Percentiles rank a stretch among this genome's conserved stretches.
Evolutionary conservation across 2,113 vertebrate species (phyloP).

Genomic region (Leptosomus discolor): DNA sequence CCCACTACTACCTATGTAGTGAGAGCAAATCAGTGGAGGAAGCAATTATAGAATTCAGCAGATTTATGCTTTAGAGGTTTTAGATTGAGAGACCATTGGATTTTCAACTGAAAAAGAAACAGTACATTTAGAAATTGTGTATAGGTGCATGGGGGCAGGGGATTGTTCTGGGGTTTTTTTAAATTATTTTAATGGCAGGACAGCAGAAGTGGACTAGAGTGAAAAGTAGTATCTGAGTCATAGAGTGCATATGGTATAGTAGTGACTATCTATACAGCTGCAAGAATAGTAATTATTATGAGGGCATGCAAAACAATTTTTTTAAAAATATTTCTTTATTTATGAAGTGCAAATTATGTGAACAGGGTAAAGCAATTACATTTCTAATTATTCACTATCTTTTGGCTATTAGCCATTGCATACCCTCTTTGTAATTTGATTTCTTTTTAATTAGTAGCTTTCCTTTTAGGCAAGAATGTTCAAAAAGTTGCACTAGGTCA

Average conservation of each 20-base stretch:
- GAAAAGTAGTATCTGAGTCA: background rate
- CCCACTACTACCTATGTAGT: background rate
- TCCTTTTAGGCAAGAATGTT: constrained; percentile 40
- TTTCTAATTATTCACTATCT: constrained; percentile 52
- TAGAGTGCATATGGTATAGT: background rate
- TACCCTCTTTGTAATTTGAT: constrained; percentile 44
- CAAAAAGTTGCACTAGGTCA: constrained; percentile 12
- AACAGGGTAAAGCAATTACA: constrained; percentile 11
- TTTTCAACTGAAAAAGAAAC: background rate
- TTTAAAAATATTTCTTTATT: constrained; percentile 32
- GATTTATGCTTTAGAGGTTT: background rate
- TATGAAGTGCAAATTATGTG: constrained; percentile 41
- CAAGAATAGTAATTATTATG: background rate
- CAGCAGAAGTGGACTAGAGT: background rate
- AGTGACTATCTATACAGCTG: background rate
- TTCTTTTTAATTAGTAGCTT: constrained; percentile 56
- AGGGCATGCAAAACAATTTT: background rate
- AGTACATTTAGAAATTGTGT: background rate
- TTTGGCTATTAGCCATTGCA: constrained; percentile 36
- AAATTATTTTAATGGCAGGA: background rate
- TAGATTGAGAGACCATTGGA: background rate
- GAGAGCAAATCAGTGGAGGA: background rate
- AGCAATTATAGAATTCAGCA: background rate
- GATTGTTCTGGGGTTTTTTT: background rate
- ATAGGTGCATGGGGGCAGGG: background rate